Conservation (phyloP, 2,888 invertebrate species). For the Synanthedon vespiformis region DNA sequence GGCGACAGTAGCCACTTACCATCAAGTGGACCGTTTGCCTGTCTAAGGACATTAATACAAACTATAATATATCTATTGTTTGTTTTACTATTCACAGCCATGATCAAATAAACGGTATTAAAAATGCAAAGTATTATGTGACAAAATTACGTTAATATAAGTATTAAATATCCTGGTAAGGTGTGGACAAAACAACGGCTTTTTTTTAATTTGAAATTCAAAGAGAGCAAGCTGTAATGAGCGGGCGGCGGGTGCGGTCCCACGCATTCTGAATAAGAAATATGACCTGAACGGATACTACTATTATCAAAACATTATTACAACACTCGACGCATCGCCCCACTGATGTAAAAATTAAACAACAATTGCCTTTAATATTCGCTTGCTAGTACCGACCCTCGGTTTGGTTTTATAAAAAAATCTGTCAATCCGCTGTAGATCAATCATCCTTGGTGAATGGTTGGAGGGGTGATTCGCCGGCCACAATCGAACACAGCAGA, state of each 20-base stretch:
- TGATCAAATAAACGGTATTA: no score
- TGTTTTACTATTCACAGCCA: no score
- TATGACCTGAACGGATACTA: conserved; percentile 66
- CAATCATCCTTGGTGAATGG: conserved; percentile 64
- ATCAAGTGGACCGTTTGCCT: no score
- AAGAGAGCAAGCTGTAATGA: conserved; percentile 31
- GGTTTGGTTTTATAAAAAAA: conserved; percentile 60
- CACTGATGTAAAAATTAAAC: conserved; percentile 67
- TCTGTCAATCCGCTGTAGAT: conserved; percentile 68
- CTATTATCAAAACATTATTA: conserved; percentile 72
- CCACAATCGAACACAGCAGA: conserved; percentile 59
- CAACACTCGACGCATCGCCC: conserved; percentile 66
- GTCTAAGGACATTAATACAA: no score
- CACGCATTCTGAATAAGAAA: conserved; percentile 69
- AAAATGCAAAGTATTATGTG: no score
- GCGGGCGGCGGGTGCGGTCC: conserved; percentile 28
- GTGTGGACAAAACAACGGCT: conserved; percentile 20
- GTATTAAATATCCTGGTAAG: not conserved
- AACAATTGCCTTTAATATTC: conserved; percentile 71
- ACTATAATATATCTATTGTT: no score
- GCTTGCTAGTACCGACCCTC: conserved; percentile 52
- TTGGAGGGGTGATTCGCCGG: conserved; percentile 49
- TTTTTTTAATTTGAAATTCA: conserved; percentile 40
- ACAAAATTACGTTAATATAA: not conserved
- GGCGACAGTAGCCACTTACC: no score